phyloP scores from a whole-genome alignment of 1,140 invertebrate genomes.

The Onthophagus taurus region DNA sequence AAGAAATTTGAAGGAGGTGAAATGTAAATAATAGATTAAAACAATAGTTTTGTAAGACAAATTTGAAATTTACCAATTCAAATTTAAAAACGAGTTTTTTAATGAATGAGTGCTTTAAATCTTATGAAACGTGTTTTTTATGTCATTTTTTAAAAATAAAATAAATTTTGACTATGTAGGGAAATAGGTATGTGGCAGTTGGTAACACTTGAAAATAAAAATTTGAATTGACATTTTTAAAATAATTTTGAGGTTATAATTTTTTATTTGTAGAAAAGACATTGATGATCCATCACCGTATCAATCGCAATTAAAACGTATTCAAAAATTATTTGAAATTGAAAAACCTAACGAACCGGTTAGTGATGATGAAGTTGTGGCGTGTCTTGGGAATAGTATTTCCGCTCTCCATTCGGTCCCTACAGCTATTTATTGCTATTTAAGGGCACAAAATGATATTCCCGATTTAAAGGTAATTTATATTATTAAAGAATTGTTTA shows the following conservation, averaged over 20 bases:
- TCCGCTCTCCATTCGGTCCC: conserved; percentile 62
- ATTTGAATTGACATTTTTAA: background rate
- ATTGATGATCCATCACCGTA: conserved; percentile 35
- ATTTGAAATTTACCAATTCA: too few relatives aligned
- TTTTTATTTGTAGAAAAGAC: conserved; percentile 8
- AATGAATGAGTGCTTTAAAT: too few relatives aligned
- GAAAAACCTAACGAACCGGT: conserved; percentile 20
- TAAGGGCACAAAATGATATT: conserved; percentile 50
- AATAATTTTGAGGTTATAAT: background rate
- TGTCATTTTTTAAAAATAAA: too few relatives aligned
- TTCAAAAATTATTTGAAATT: conserved; percentile 41
- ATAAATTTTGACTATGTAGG: too few relatives aligned
- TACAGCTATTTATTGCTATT: conserved; percentile 65
- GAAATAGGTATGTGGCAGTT: too few relatives aligned
- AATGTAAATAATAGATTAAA: conserved; percentile 11
- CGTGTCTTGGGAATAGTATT: conserved; percentile 51
- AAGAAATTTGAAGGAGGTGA: conserved; percentile 45
- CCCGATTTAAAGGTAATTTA: conserved; percentile 43
- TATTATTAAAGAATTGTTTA: background rate
- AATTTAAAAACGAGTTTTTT: too few relatives aligned
- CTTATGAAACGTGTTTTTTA: too few relatives aligned
- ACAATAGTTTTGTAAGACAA: too few relatives aligned
- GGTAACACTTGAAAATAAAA: background rate
- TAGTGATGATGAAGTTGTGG: conserved; percentile 41
- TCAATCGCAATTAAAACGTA: conserved; percentile 40